Percentiles rank a stretch among this genome's conserved stretches.
Evolutionary conservation across 2,888 invertebrate genomes (phyloP).

Genomic region (Hemithea aestivaria): DNA sequence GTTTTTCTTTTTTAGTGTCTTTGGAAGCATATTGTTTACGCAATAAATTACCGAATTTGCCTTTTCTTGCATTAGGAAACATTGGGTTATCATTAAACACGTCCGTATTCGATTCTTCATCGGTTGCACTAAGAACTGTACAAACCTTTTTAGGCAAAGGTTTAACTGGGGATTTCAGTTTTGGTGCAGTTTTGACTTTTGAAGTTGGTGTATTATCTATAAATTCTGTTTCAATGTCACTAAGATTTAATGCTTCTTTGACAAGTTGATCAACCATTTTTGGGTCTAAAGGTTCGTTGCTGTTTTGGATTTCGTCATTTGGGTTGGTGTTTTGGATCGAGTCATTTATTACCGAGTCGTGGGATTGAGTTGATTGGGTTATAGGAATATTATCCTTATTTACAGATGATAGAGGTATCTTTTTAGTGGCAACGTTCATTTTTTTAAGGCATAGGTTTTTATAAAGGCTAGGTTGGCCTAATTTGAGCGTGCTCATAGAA

Average conservation of each 20-base stretch:
- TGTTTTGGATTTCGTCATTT: slow-evolving; percentile 35
- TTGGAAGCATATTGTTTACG: slow-evolving; percentile 4
- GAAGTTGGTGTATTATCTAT: slow-evolving; percentile 39
- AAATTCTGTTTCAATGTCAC: slow-evolving; percentile 28
- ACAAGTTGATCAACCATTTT: slow-evolving; percentile 46
- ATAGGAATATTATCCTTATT: slow-evolving; percentile 38
- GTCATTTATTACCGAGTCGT: slow-evolving; percentile 50
- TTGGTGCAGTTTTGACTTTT: slow-evolving; percentile 13
- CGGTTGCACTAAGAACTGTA: slow-evolving; percentile 37
- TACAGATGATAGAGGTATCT: slow-evolving; percentile 31
- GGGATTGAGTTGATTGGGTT: slow-evolving; percentile 44
- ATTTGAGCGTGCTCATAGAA: slow-evolving; percentile 31
- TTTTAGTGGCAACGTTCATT: slow-evolving; percentile 2
- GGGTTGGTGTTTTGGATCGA: slow-evolving; percentile 46
- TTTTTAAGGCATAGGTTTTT: slow-evolving; percentile 35
- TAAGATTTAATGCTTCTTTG: slow-evolving; percentile 53
- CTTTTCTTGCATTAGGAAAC: slow-evolving; percentile 35
- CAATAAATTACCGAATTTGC: slow-evolving; percentile 4
- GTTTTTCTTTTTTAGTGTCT: slow-evolving; percentile 25
- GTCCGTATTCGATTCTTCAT: slow-evolving; percentile 54
- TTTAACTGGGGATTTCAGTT: no score
- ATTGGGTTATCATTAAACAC: slow-evolving; percentile 40
- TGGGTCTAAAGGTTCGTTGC: slow-evolving; percentile 28
- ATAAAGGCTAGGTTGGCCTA: slow-evolving; percentile 35
- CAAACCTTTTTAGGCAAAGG: slow-evolving; percentile 23